Percentiles rank a stretch among this genome's conserved stretches.
These are phyloP conservation scores for Pontoporia blainvillei DNA, from an alignment of 2,113 vertebrate species.

Conservation along the genomic window DNA sequence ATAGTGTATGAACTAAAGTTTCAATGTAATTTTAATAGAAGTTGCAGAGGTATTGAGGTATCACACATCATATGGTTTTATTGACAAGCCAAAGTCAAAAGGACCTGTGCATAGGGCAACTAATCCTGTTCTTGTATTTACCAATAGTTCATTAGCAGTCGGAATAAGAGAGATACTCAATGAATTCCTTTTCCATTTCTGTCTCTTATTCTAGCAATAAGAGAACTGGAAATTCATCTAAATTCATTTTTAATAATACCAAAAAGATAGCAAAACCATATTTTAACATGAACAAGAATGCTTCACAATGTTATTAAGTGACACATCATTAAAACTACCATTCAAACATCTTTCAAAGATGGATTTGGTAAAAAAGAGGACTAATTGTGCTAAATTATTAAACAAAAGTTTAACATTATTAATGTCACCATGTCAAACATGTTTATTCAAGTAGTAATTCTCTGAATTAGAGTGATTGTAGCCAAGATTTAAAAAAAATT, in stretches of 20 bases:
- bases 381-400: not conserved
- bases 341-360: not conserved
- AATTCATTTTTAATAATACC: not conserved
- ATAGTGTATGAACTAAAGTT: not conserved
- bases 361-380: not conserved
- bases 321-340: not conserved
- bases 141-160: not conserved
- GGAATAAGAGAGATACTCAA: not conserved
- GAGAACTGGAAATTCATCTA: not conserved
- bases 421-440: not conserved
- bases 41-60: not conserved
- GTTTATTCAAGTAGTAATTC: conserved; percentile 19
- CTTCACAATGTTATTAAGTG: not conserved
- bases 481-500: not conserved
- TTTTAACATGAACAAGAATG: not conserved
- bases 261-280: not conserved
- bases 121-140: not conserved
- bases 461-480: not conserved
- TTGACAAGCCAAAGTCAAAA: not conserved
- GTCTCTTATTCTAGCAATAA: not conserved
- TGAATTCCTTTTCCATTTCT: not conserved
- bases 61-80: not conserved
- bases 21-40: not conserved
- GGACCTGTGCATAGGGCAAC: not conserved
- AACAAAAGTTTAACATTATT: not conserved